Conservation (phyloP, 35 echinoderm and acorn worm genomes). For the Eucidaris tribuloides region DNA sequence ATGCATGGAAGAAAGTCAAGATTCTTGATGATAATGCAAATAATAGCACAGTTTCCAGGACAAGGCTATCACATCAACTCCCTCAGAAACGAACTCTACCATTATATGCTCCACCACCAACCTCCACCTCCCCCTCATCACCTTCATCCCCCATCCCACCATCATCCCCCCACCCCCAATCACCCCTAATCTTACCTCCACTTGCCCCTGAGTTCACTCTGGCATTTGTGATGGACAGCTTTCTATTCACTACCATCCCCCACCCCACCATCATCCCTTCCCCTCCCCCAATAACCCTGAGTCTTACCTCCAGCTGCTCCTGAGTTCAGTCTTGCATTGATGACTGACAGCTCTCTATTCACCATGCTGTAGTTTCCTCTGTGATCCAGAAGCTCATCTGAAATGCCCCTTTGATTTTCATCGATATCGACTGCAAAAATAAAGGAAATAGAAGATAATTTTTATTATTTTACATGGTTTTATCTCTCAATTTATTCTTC, state of each 20-base stretch:
- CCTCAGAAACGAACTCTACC: too few species aligned
- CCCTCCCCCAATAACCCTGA: too few species aligned
- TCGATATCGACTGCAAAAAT: constrained; percentile 74
- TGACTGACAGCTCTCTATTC: constrained; percentile 82
- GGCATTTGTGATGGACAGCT: constrained; percentile 85
- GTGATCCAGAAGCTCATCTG: constrained; percentile 86
- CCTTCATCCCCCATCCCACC: too few species aligned
- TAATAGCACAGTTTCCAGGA: too few species aligned
- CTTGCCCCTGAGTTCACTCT: constrained; percentile 89
- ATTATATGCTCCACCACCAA: too few species aligned
- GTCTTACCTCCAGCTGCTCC: constrained; percentile 78
- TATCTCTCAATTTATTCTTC: too few species aligned
- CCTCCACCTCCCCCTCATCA: too few species aligned
- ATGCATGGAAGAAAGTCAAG: too few species aligned
- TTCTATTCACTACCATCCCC: constrained; percentile 84
- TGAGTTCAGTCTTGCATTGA: constrained; percentile 91
- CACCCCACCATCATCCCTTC: too few species aligned
- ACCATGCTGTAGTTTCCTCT: constrained; percentile 80
- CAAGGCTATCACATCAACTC: too few species aligned
- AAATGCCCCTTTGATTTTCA: constrained; percentile 73
- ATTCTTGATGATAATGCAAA: too few species aligned
- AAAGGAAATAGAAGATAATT: background rate
- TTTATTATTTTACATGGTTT: background rate
- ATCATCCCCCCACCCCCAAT: too few species aligned
- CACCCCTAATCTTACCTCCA: constrained; percentile 56